phyloP scores from a whole-genome alignment of 35 echinoderm and acorn worm species.

The Apostichopus californicus region DNA sequence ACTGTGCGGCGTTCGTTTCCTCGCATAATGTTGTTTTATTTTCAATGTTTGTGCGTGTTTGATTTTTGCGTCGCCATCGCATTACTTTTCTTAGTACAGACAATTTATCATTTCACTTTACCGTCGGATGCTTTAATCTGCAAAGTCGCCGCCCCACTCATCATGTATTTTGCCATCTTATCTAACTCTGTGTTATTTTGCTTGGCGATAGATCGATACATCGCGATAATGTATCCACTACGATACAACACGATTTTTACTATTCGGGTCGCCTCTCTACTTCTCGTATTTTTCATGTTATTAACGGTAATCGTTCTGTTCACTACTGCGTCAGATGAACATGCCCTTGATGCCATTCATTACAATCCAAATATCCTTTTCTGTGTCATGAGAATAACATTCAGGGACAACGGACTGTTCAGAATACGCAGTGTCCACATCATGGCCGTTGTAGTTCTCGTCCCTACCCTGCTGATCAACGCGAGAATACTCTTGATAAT shows the following conservation, averaged over 20 bases:
- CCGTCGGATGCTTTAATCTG: background rate
- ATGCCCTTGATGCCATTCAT: background rate
- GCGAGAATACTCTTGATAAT: background rate
- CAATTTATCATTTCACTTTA: background rate
- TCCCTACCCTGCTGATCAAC: background rate
- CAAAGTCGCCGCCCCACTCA: background rate
- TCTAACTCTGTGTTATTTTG: conserved; percentile 18
- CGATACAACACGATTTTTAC: conserved; percentile 5
- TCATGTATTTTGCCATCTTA: background rate
- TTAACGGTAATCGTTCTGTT: background rate
- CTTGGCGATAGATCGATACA: conserved; percentile 31
- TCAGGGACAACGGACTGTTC: background rate
- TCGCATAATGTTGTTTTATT: background rate
- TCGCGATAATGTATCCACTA: conserved; percentile 21
- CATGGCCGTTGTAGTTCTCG: background rate
- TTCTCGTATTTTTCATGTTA: background rate
- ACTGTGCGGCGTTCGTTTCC: background rate
- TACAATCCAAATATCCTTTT: conserved; percentile 5
- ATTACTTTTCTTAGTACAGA: background rate
- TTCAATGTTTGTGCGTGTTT: background rate
- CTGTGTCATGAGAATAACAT: background rate
- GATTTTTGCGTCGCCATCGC: conserved; percentile 6
- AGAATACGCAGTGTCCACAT: conserved; percentile 4
- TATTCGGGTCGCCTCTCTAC: background rate
- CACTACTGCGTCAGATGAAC: background rate